Percentiles rank a stretch among this genome's conserved stretches.
Conservation (phyloP, 2,113 vertebrate genomes). For the Anhinga anhinga region DNA sequence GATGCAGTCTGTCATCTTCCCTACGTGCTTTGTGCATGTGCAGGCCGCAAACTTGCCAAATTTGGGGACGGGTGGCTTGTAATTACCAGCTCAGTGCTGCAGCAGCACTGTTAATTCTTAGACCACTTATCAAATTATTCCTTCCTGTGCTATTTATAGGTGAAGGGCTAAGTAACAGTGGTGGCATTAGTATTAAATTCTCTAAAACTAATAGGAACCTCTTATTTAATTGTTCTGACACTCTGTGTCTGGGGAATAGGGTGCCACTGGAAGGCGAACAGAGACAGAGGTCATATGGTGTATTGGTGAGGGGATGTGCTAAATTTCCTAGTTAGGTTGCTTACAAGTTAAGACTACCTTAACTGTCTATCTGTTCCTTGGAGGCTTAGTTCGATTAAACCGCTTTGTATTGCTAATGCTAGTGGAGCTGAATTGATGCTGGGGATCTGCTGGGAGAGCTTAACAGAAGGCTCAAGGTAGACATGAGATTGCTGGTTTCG, state of each 20-base stretch:
- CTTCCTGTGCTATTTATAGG: slow-evolving; percentile 41
- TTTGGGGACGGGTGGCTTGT: background rate
- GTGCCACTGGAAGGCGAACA: background rate
- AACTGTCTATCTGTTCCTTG: background rate
- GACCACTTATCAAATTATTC: slow-evolving; percentile 18
- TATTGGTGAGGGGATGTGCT: background rate
- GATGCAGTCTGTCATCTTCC: background rate
- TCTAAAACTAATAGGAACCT: slow-evolving; percentile 1
- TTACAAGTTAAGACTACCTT: background rate
- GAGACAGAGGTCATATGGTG: background rate
- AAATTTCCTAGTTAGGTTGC: background rate
- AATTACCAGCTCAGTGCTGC: slow-evolving; percentile 26
- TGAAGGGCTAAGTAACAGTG: background rate
- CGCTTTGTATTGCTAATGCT: background rate
- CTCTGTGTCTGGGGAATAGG: background rate
- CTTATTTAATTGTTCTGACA: slow-evolving; percentile 38
- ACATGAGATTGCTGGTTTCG: background rate
- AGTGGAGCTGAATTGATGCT: background rate
- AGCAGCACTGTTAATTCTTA: slow-evolving; percentile 28
- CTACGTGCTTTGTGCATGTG: background rate
- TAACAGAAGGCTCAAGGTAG: background rate
- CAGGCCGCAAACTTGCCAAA: background rate
- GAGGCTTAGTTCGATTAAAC: slow-evolving; percentile 23
- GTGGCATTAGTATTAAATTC: slow-evolving; percentile 18
- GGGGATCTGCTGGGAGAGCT: background rate